A percentile compares a stretch with the other conserved stretches of the same genome.
These are phyloP conservation scores for Anolis sagrei DNA, from an alignment of 2,113 vertebrate species.

Conservation along the genomic window DNA sequence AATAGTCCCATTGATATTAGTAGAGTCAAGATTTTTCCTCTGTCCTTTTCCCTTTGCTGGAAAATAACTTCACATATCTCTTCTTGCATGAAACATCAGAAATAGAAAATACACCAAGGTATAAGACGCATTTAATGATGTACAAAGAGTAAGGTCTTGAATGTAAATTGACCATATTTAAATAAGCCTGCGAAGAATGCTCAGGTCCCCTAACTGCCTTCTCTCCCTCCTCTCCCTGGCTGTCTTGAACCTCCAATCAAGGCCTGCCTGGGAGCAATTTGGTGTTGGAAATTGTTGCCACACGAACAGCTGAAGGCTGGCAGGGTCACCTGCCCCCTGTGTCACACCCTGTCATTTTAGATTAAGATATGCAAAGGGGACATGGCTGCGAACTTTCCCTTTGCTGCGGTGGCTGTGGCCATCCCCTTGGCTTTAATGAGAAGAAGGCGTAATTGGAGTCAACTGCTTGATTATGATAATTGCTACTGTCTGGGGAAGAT, in stretches of 20 bases:
- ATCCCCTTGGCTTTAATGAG: slow-evolving; percentile 86
- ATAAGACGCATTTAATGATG: slow-evolving; percentile 72
- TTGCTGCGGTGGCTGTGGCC: slow-evolving; percentile 78
- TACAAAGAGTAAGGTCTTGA: slow-evolving; percentile 68
- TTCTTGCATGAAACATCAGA: slow-evolving; percentile 14
- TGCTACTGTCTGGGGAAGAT: slow-evolving; percentile 92
- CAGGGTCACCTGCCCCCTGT: slow-evolving; percentile 87
- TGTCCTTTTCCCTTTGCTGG: slow-evolving; percentile 42
- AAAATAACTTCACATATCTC: slow-evolving; percentile 54
- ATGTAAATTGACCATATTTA: slow-evolving; percentile 74
- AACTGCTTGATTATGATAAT: slow-evolving; percentile 98
- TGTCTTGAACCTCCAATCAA: slow-evolving; percentile 67
- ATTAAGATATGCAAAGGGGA: slow-evolving; percentile 98
- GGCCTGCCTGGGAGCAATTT: slow-evolving; percentile 89
- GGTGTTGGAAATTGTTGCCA: slow-evolving; percentile 93
- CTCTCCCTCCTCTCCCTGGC: slow-evolving; percentile 64
- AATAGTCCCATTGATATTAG: neutral
- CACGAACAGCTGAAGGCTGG: slow-evolving; percentile 86
- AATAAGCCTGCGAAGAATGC: slow-evolving; percentile 71
- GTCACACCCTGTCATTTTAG: slow-evolving; percentile 97
- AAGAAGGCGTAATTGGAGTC: slow-evolving; percentile 97
- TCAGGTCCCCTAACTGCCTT: slow-evolving; percentile 65
- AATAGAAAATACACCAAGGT: slow-evolving; percentile 66
- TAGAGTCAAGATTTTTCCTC: neutral
- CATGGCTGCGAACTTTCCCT: slow-evolving; percentile 83